Evolutionary conservation across 2,888 invertebrate species (phyloP).

Genomic region (Temnothorax rugatulus): DNA sequence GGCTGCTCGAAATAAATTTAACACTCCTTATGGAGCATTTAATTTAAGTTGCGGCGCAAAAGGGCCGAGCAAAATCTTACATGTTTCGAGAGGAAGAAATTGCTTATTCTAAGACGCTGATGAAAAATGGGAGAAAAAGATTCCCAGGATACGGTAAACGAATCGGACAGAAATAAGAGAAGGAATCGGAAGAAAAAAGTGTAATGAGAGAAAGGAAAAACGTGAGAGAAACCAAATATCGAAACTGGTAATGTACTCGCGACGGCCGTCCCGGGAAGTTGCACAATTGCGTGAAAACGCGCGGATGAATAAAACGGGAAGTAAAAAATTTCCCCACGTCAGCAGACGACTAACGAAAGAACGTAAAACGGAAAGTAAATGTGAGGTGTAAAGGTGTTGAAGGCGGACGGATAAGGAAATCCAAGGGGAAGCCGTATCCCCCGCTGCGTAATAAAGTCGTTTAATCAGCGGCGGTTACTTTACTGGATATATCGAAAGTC

Average conservation of each 20-base stretch:
- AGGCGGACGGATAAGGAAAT: constrained; percentile 1
- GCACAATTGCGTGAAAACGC: neutral
- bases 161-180: neutral
- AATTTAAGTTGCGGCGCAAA: neutral
- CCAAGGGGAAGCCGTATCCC: neutral
- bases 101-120: neutral
- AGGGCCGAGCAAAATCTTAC: neutral
- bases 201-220: neutral
- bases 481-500: constrained; percentile 30
- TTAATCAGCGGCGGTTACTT: constrained; percentile 43
- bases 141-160: neutral
- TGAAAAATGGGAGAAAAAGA: neutral
- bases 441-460: constrained; percentile 45
- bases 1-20: neutral
- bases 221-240: constrained; percentile 11
- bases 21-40: neutral
- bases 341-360: neutral
- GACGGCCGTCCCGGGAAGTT: neutral
- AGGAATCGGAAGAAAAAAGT: neutral
- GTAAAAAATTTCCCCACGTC: neutral
- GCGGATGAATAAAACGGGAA: neutral
- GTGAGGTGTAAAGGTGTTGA: neutral
- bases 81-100: neutral
- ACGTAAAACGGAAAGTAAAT: constrained; percentile 36
- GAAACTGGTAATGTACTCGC: neutral